A percentile compares a stretch with the other conserved stretches of the same genome.
phyloP scores from a whole-genome alignment of 2,113 vertebrate species.

The Pardalotus punctatus region DNA sequence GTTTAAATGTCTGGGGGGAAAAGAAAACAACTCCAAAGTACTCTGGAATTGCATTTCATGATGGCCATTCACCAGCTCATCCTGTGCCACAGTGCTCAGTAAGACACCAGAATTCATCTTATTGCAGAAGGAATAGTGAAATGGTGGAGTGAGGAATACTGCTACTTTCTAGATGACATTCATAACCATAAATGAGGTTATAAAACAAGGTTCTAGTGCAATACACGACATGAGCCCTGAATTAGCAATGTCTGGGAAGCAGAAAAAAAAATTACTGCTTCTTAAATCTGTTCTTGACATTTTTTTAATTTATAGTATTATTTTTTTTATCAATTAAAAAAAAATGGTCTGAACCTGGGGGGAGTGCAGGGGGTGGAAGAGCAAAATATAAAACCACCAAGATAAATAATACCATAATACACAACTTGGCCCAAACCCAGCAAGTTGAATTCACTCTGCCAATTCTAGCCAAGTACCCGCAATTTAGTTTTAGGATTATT shows the following conservation, averaged over 20 bases:
- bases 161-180: not conserved
- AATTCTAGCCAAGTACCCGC: not conserved
- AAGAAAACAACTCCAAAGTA: not conserved
- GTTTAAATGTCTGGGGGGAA: not conserved
- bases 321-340: not conserved
- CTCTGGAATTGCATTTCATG: fast-evolving
- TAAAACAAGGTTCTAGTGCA: not conserved
- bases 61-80: not conserved
- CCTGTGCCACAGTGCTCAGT: not conserved
- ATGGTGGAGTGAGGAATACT: not conserved
- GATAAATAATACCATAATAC: not conserved
- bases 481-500: not conserved
- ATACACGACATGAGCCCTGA: not conserved
- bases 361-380: not conserved
- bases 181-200: not conserved
- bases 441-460: not conserved
- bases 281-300: not conserved
- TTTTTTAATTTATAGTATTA: not conserved
- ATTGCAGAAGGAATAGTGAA: not conserved
- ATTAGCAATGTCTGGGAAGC: not conserved
- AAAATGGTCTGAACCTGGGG: not conserved
- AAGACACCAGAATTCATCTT: not conserved
- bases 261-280: not conserved
- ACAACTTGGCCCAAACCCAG: not conserved
- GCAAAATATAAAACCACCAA: not conserved